phyloP scores from a whole-genome alignment of 2,797 vertebrate genomes.

The Phalanger gymnotis region DNA sequence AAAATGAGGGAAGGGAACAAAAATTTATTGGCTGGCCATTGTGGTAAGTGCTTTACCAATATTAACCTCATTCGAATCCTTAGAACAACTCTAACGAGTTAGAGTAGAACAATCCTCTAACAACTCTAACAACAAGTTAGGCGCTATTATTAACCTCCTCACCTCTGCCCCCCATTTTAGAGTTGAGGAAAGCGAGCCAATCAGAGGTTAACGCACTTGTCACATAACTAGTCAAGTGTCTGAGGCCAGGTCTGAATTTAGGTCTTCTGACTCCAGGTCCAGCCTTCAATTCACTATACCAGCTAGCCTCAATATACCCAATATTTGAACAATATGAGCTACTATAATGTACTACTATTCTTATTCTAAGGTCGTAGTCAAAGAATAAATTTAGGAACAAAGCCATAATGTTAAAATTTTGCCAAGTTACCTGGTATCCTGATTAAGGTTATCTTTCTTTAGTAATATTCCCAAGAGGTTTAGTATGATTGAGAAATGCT shows the following conservation, averaged over 20 bases:
- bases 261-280: not conserved
- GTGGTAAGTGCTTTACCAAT: not conserved
- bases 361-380: conserved; percentile 24
- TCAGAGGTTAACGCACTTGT: not conserved
- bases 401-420: not conserved
- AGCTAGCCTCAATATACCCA: not conserved
- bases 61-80: not conserved
- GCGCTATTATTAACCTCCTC: not conserved
- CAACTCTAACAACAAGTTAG: too few species aligned
- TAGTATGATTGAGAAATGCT: conserved; percentile 96
- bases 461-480: conserved; percentile 93
- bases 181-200: not conserved
- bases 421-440: conserved; percentile 91
- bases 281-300: not conserved
- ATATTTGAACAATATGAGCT: not conserved
- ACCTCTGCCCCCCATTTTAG: not conserved
- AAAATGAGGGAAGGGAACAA: not conserved
- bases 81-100: not conserved
- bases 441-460: conserved; percentile 93
- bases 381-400: conserved; percentile 37
- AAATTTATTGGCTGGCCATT: not conserved
- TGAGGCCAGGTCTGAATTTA: not conserved
- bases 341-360: not conserved
- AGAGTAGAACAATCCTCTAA: too few species aligned
- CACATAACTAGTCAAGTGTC: not conserved